phyloP scores from a whole-genome alignment of 1,140 invertebrate species.

The Capitella teleta region DNA sequence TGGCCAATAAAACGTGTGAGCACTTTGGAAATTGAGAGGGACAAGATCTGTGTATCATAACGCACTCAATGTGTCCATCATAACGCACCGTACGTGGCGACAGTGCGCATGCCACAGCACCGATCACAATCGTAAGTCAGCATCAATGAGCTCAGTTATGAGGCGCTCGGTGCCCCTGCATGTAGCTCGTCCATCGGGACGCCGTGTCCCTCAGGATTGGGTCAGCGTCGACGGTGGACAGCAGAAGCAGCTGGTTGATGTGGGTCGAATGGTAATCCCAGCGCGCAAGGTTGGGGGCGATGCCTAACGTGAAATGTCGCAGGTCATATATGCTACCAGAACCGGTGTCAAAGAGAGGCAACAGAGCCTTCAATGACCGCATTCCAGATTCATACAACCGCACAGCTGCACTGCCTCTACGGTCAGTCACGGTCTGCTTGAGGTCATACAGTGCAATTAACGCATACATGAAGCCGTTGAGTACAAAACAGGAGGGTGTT shows the following conservation, averaged over 20 bases:
- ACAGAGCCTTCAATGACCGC: conserved; percentile 73
- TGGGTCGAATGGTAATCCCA: conserved; percentile 99
- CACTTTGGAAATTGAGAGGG: too few species aligned
- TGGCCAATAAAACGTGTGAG: too few species aligned
- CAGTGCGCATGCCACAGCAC: too few species aligned
- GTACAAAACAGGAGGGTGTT: conserved; percentile 81
- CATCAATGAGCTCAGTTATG: too few species aligned
- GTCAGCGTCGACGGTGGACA: conserved; percentile 70
- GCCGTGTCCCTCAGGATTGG: conserved; percentile 72
- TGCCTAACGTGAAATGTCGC: conserved; percentile 75
- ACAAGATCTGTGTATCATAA: too few species aligned
- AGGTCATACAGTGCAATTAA: conserved; percentile 91
- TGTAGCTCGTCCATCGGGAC: conserved; percentile 87
- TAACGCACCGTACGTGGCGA: too few species aligned
- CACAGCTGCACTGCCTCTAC: conserved; percentile 14
- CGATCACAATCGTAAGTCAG: too few species aligned
- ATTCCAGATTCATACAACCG: conserved; percentile 73
- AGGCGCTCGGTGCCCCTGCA: conserved; percentile 58
- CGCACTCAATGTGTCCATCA: too few species aligned
- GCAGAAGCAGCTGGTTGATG: conserved; percentile 83
- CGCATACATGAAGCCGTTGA: conserved; percentile 98
- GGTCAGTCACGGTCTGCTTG: conserved; percentile 44
- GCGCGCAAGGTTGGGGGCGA: conserved; percentile 71
- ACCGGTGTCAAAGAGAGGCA: conserved; percentile 89
- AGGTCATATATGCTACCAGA: conserved; percentile 94